phyloP scores from a whole-genome alignment of 2,888 invertebrate species.

The Panopea generosa region DNA sequence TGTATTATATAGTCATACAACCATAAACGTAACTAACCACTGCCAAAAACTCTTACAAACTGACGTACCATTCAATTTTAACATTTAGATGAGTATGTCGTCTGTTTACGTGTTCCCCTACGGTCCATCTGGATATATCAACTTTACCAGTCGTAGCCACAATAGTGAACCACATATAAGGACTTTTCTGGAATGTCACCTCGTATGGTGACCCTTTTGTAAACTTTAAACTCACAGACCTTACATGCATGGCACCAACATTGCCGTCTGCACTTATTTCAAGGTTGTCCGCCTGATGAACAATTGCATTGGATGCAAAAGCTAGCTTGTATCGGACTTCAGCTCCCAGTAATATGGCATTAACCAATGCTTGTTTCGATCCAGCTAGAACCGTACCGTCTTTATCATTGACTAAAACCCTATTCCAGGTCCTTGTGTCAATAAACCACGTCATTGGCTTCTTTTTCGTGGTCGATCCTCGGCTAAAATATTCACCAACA shows the following conservation, averaged over 20 bases:
- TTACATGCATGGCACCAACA: slow-evolving; percentile 62
- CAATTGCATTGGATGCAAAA: slow-evolving; percentile 55
- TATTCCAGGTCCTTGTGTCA: slow-evolving; percentile 59
- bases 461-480: slow-evolving; percentile 45
- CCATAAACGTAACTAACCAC: no score
- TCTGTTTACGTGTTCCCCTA: slow-evolving; percentile 62
- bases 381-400: slow-evolving; percentile 50
- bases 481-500: slow-evolving; percentile 57
- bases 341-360: slow-evolving; percentile 57
- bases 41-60: no score
- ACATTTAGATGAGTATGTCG: slow-evolving; percentile 59
- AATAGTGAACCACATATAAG: slow-evolving; percentile 64
- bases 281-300: slow-evolving; percentile 58
- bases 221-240: slow-evolving; percentile 60
- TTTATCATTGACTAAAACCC: slow-evolving; percentile 53
- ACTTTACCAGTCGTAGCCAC: slow-evolving; percentile 59
- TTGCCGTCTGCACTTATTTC: slow-evolving; percentile 61
- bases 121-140: slow-evolving; percentile 63
- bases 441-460: slow-evolving; percentile 66
- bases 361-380: slow-evolving; percentile 36
- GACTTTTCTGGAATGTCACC: slow-evolving; percentile 61
- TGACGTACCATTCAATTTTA: slow-evolving; percentile 59
- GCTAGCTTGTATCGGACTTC: slow-evolving; percentile 58
- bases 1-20: no score
- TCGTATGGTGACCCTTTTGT: slow-evolving; percentile 55